phyloP scores from a whole-genome alignment of 2,797 vertebrate genomes.

The Pseudopleuronectes americanus region DNA sequence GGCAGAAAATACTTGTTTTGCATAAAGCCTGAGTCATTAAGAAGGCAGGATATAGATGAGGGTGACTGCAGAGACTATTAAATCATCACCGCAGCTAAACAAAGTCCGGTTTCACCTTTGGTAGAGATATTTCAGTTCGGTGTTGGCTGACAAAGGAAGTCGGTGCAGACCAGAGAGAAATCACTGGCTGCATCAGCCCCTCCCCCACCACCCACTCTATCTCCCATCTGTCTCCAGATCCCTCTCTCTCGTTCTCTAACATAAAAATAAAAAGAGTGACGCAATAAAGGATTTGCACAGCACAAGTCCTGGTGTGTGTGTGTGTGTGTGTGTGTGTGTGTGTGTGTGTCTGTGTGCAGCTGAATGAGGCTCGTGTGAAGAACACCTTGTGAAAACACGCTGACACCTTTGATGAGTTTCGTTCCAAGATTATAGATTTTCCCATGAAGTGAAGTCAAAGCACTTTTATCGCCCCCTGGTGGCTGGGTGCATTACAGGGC shows the following conservation, averaged over 20 bases:
- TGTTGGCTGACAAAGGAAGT: constrained; percentile 64
- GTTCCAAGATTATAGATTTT: not conserved
- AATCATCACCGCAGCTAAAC: no score
- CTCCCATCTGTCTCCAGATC: not conserved
- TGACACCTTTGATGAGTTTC: not conserved
- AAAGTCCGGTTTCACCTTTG: constrained; percentile 63
- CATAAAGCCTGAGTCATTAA: no score
- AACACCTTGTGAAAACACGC: constrained; percentile 6
- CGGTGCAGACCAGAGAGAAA: constrained; percentile 58
- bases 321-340: constrained; percentile 9
- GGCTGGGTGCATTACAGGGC: no score
- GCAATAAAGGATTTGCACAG: constrained; percentile 46
- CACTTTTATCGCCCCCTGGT: no score
- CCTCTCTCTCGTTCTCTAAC: constrained; percentile 20
- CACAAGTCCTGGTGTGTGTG: constrained; percentile 20
- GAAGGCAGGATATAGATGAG: no score
- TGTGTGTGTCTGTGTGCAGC: not conserved
- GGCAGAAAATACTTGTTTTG: no score
- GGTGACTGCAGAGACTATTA: no score
- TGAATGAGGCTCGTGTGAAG: not conserved
- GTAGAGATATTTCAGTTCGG: constrained; percentile 77
- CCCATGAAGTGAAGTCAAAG: no score
- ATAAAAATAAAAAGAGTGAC: constrained; percentile 32
- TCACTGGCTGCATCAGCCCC: constrained; percentile 39
- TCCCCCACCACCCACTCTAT: not conserved